Conservation (phyloP, 2,888 invertebrate genomes). For the Tupiocoris notatus region DNA sequence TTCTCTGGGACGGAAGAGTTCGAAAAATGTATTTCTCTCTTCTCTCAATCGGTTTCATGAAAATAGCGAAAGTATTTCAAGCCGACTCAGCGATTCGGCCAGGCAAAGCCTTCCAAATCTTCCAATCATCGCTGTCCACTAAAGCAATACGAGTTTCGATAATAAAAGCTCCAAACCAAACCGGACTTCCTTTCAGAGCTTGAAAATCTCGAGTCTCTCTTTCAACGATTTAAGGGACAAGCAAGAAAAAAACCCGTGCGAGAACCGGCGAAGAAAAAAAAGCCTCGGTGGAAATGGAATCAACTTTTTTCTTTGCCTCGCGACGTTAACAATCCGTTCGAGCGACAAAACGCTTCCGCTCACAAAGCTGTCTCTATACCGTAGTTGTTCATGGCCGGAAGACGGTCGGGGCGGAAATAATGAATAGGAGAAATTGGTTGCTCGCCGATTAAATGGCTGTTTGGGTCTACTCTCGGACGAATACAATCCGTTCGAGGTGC, state of each 20-base stretch:
- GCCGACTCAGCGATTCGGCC: too few species aligned
- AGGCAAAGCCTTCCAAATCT: not conserved
- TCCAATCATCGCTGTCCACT: not conserved
- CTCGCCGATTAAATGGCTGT: not conserved
- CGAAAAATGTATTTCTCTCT: too few species aligned
- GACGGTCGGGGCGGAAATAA: not conserved
- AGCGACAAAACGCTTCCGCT: not conserved
- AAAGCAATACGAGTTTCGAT: not conserved
- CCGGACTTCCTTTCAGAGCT: not conserved
- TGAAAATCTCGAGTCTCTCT: not conserved
- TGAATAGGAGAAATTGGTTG: not conserved
- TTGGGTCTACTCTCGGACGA: not conserved
- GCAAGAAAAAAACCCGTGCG: not conserved
- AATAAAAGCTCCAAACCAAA: not conserved
- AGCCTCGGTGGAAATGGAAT: not conserved
- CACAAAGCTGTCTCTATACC: not conserved
- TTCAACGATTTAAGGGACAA: not conserved
- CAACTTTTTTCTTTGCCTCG: not conserved
- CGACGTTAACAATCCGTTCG: not conserved
- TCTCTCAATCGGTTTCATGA: too few species aligned
- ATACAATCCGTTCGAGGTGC: too few species aligned
- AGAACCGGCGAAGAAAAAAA: not conserved
- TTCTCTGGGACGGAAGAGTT: too few species aligned
- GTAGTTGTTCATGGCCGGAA: not conserved
- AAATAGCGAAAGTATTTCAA: too few species aligned